These are phyloP conservation scores for Drosophila suboccidentalis DNA, from an alignment of 2,888 invertebrate species.

Conservation along the genomic window DNA sequence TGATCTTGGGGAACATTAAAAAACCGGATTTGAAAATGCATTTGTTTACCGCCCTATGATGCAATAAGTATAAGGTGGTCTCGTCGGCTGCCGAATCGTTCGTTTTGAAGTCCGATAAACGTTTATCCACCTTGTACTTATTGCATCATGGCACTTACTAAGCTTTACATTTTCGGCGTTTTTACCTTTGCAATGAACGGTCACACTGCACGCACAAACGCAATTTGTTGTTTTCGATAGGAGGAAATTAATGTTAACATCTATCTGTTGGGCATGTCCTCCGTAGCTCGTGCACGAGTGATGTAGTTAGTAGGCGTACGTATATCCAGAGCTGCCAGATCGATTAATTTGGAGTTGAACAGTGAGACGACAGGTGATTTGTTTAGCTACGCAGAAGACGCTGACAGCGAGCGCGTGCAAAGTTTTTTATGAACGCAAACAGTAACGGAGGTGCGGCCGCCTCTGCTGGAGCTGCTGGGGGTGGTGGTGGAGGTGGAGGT, in stretches of 20 bases:
- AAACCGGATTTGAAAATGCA: neutral
- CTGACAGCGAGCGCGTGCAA: constrained; percentile 16
- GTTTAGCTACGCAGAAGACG: constrained; percentile 2
- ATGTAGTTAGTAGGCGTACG: constrained; percentile 21
- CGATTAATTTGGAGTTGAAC: constrained; percentile 12
- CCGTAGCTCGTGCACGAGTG: constrained; percentile 8
- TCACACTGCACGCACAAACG: constrained; percentile 47
- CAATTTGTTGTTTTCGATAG: constrained; percentile 59
- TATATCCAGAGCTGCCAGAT: constrained; percentile 7
- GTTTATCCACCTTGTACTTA: too few relatives aligned
- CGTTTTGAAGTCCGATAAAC: too few relatives aligned
- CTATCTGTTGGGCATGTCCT: constrained; percentile 39
- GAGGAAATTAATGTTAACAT: constrained; percentile 25
- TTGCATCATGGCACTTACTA: too few relatives aligned
- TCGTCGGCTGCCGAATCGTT: too few relatives aligned
- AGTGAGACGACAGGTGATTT: constrained; percentile 11
- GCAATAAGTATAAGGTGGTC: too few relatives aligned
- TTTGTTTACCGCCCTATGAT: neutral
- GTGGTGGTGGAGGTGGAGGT: constrained; percentile 11
- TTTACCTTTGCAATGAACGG: constrained; percentile 22
- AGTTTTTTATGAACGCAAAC: constrained; percentile 59
- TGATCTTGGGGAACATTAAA: neutral
- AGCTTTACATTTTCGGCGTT: neutral
- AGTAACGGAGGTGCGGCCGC: constrained; percentile 59
- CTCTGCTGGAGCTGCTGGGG: constrained; percentile 40